A percentile compares a stretch with the other conserved stretches of the same genome.
These are phyloP conservation scores for Ennomos quercinarius DNA, from an alignment of 2,888 invertebrate species.

Conservation along the genomic window DNA sequence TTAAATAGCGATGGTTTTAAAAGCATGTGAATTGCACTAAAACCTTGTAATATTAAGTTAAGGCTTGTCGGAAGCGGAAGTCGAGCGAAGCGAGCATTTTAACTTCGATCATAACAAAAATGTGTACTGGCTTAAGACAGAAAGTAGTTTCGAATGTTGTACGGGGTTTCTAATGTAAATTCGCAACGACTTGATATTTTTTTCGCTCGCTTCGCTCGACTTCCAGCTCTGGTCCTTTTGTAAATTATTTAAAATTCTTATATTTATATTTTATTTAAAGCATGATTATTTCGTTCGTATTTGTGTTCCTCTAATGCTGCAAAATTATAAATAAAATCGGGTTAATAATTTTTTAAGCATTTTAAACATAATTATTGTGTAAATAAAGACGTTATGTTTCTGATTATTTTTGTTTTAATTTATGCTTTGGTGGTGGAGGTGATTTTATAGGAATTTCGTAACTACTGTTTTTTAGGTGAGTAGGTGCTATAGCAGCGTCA, in stretches of 20 bases:
- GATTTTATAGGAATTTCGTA: background rate
- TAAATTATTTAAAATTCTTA: slow-evolving; percentile 22
- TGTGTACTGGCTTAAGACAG: too few species aligned
- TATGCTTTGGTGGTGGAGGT: slow-evolving; percentile 34
- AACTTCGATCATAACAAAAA: too few species aligned
- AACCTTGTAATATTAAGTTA: slow-evolving; percentile 15
- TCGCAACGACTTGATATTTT: background rate
- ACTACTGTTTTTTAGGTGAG: too few species aligned
- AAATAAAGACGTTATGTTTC: slow-evolving; percentile 70
- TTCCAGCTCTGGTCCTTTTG: slow-evolving; percentile 12
- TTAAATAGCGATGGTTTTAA: slow-evolving; percentile 10
- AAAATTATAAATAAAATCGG: slow-evolving; percentile 29
- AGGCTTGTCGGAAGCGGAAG: slow-evolving; percentile 4
- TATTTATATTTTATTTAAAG: slow-evolving; percentile 16
- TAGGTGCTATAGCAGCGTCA: too few species aligned
- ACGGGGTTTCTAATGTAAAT: background rate
- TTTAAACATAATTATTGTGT: slow-evolving; percentile 44
- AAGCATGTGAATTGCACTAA: slow-evolving; percentile 20
- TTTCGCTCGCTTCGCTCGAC: slow-evolving; percentile 8
- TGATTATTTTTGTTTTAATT: slow-evolving; percentile 47
- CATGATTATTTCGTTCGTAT: slow-evolving; percentile 16
- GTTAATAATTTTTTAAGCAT: slow-evolving; percentile 21
- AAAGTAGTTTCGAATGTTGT: too few species aligned
- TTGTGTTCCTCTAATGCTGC: slow-evolving; percentile 16
- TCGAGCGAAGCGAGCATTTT: slow-evolving; percentile 21